These are phyloP conservation scores for Zaprionus lachaisei DNA, from an alignment of 1,140 invertebrate species.

Conservation along the genomic window DNA sequence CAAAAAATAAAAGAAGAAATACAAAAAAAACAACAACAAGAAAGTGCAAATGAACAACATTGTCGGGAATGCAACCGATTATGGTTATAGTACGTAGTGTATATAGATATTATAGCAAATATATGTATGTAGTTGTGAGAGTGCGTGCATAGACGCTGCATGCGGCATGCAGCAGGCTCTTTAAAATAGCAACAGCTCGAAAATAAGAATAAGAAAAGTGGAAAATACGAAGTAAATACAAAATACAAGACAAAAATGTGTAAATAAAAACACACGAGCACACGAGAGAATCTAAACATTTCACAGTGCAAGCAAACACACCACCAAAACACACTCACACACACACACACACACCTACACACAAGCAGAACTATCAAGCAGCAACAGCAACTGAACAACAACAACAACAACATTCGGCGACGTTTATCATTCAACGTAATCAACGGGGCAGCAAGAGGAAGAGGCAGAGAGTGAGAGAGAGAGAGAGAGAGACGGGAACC, in stretches of 20 bases:
- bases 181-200: slow-evolving; percentile 40
- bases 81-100: slow-evolving; percentile 39
- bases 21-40: slow-evolving; percentile 35
- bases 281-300: slow-evolving; percentile 54
- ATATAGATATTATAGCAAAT: slow-evolving; percentile 52
- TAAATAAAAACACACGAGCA: slow-evolving; percentile 59
- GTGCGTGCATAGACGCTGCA: slow-evolving; percentile 25
- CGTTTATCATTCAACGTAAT: slow-evolving; percentile 46
- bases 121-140: background rate
- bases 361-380: slow-evolving; percentile 55
- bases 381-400: slow-evolving; percentile 37
- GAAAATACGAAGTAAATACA: slow-evolving; percentile 23
- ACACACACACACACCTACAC: slow-evolving; percentile 19
- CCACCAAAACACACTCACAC: slow-evolving; percentile 25
- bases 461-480: slow-evolving; percentile 3
- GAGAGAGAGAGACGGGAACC: slow-evolving; percentile 9
- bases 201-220: slow-evolving; percentile 19
- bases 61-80: slow-evolving; percentile 26
- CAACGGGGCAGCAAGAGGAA: slow-evolving; percentile 19
- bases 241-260: slow-evolving; percentile 38
- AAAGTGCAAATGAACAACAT: slow-evolving; percentile 75
- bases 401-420: slow-evolving; percentile 22
- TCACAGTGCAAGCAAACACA: slow-evolving; percentile 58
- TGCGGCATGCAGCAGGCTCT: slow-evolving; percentile 49
- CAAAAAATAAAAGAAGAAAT: slow-evolving; percentile 18